Percentiles rank a stretch among this genome's conserved stretches.
Conservation (phyloP, 2,797 vertebrate species). For the Choloepus didactylus region DNA sequence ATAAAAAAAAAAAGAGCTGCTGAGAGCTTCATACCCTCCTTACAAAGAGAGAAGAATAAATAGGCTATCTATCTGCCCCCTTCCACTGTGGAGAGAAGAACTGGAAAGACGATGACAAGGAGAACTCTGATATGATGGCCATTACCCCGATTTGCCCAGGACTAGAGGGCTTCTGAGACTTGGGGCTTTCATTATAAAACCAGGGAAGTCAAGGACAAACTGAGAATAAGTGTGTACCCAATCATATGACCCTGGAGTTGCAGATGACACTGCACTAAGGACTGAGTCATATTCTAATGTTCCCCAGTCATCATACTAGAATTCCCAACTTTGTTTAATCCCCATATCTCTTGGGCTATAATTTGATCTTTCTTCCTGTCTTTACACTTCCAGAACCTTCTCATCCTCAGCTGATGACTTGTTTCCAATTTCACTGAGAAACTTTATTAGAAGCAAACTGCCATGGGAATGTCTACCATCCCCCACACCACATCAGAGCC, state of each 20-base stretch:
- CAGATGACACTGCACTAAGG: background rate
- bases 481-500: background rate
- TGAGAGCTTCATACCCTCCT: background rate
- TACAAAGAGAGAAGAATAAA: background rate
- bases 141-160: background rate
- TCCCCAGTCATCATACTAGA: rapidly evolving
- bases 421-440: background rate
- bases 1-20: background rate
- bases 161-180: background rate
- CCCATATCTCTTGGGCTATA: background rate
- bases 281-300: too few relatives aligned
- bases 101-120: background rate
- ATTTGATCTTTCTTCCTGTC: background rate
- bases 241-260: background rate
- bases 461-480: background rate
- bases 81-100: background rate
- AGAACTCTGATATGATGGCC: background rate
- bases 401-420: background rate
- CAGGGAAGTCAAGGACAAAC: background rate
- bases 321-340: too few relatives aligned
- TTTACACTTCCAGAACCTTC: background rate
- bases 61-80: background rate
- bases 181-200: background rate
- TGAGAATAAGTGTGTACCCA: background rate
- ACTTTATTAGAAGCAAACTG: background rate